A percentile compares a stretch with the other conserved stretches of the same genome.
These are phyloP conservation scores for Teinopalpus imperialis DNA, from an alignment of 2,888 invertebrate genomes.

Conservation along the genomic window DNA sequence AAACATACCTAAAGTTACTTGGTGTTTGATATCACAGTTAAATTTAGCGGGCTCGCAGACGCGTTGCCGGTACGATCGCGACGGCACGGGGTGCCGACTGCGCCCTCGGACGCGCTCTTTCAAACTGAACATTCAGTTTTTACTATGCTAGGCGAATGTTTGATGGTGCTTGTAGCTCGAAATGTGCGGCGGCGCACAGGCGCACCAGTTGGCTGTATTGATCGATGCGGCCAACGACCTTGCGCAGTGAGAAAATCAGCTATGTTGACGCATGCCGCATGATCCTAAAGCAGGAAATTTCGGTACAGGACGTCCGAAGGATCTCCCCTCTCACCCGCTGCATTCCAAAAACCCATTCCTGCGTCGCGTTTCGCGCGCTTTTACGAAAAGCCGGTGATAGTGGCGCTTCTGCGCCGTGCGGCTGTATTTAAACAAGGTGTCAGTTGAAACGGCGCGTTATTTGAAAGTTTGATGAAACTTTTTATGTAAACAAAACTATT, in stretches of 20 bases:
- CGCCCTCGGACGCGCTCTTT: conserved; percentile 62
- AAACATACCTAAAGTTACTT: conserved; percentile 42
- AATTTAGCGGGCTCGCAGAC: conserved; percentile 35
- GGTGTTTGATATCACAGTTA: conserved; percentile 58
- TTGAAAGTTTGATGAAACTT: too few relatives aligned
- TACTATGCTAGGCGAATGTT: conserved; percentile 47
- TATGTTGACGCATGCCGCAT: conserved; percentile 28
- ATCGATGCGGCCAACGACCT: conserved; percentile 68
- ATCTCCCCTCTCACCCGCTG: too few relatives aligned
- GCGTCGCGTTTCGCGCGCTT: background rate
- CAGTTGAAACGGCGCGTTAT: background rate
- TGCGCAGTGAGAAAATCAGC: conserved; percentile 47
- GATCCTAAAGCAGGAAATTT: conserved; percentile 22
- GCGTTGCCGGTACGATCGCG: conserved; percentile 41
- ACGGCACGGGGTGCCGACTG: conserved; percentile 56
- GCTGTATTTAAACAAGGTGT: conserved; percentile 1
- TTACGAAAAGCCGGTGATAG: background rate
- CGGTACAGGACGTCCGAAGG: conserved; percentile 16
- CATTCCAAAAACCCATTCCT: too few relatives aligned
- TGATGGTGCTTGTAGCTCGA: conserved; percentile 54
- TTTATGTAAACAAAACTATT: conserved; percentile 1
- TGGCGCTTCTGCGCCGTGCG: background rate
- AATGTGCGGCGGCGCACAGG: conserved; percentile 43
- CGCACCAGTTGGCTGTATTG: conserved; percentile 47
- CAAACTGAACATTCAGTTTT: conserved; percentile 56